Evolutionary conservation across 2,113 vertebrate genomes (phyloP).

Genomic region (Lontra canadensis): DNA sequence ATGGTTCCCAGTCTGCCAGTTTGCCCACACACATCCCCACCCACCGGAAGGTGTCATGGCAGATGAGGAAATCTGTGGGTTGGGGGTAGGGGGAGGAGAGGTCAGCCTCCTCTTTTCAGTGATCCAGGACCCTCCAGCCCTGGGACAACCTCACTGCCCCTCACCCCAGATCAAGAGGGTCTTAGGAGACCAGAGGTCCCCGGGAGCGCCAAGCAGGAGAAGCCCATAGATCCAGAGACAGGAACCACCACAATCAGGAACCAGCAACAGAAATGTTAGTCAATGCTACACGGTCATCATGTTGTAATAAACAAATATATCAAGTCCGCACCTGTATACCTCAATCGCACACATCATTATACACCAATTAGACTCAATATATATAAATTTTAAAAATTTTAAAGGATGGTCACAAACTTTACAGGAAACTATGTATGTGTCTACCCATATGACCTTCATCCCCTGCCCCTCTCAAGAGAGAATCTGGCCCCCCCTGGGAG

Average conservation of each 20-base stretch:
- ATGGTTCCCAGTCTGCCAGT: neutral
- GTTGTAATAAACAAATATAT: neutral
- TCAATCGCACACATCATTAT: neutral
- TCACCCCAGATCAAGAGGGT: neutral
- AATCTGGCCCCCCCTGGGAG: neutral
- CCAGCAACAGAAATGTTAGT: neutral
- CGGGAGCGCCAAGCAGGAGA: neutral
- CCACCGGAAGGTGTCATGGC: conserved; percentile 44
- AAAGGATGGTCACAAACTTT: neutral
- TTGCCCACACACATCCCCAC: neutral
- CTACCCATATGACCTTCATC: neutral
- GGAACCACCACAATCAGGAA: neutral
- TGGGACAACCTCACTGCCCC: neutral
- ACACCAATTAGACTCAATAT: neutral
- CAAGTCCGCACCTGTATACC: neutral
- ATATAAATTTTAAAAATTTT: neutral
- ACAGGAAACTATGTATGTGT: neutral
- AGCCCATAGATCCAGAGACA: neutral
- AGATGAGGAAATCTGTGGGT: conserved; percentile 43
- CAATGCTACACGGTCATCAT: neutral
- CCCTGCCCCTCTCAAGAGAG: neutral
- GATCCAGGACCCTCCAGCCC: neutral
- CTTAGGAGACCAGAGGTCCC: neutral
- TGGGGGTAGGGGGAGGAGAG: neutral
- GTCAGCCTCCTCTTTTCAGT: neutral